Evolutionary conservation across 2,888 invertebrate genomes (phyloP).

Genomic region (Lasioglossum lativentre): DNA sequence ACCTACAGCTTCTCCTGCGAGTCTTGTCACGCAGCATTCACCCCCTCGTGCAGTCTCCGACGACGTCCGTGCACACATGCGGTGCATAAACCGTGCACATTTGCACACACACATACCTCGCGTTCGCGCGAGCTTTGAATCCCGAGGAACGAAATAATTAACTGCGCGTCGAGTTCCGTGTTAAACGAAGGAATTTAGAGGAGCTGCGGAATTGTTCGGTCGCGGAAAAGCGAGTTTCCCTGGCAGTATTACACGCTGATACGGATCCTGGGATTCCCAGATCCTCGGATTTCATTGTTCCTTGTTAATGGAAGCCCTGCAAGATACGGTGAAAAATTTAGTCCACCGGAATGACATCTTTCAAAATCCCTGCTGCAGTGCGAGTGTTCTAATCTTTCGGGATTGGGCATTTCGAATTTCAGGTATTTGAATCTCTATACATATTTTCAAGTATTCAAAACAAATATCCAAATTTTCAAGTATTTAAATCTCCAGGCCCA

Average conservation of each 20-base stretch:
- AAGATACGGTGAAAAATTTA: not conserved
- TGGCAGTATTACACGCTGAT: not conserved
- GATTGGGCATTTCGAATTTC: not conserved
- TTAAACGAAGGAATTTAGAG: not conserved
- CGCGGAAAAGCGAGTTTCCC: not conserved
- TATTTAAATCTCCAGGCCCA: not conserved
- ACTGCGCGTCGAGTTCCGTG: not conserved
- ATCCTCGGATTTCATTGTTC: not conserved
- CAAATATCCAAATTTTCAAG: not conserved
- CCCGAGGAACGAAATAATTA: conserved; percentile 28
- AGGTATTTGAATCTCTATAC: not conserved
- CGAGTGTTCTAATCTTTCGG: not conserved
- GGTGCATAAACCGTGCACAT: not conserved
- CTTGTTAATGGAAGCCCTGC: not conserved
- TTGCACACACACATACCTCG: not conserved
- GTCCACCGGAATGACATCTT: not conserved
- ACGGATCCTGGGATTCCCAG: not conserved
- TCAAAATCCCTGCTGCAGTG: not conserved
- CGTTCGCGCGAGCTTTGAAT: not conserved
- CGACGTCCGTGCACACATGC: not conserved
- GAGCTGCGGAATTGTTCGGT: not conserved
- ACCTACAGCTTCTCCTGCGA: conserved; percentile 10
- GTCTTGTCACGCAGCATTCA: conserved; percentile 40
- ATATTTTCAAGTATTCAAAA: not conserved
- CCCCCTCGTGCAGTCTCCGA: conserved; percentile 6